Percentiles rank a stretch among this genome's conserved stretches.
These are phyloP conservation scores for Lymantria monacha DNA, from an alignment of 2,888 invertebrate species.

Conservation along the genomic window DNA sequence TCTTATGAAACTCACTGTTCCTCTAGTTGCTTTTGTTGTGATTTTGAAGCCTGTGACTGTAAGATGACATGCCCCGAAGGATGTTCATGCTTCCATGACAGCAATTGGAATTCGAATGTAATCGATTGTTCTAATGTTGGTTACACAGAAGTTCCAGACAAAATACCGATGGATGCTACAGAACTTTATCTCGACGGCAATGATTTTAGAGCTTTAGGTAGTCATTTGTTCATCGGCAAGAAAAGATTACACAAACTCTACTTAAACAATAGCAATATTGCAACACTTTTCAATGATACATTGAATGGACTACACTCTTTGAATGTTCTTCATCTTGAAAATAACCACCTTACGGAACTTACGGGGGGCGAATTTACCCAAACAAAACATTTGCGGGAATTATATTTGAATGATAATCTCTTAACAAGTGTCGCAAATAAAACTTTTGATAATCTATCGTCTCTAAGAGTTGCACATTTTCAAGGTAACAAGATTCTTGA, in stretches of 20 bases:
- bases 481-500: conserved; percentile 89
- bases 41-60: conserved; percentile 94
- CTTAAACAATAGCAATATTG: conserved; percentile 89
- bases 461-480: conserved; percentile 86
- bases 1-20: conserved; percentile 92
- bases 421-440: conserved; percentile 87
- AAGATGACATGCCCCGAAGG: conserved; percentile 93
- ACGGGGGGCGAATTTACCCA: conserved; percentile 91
- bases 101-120: conserved; percentile 91
- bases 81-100: conserved; percentile 93
- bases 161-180: conserved; percentile 94
- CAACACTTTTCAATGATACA: conserved; percentile 88
- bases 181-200: conserved; percentile 93
- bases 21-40: conserved; percentile 92
- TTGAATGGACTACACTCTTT: conserved; percentile 89
- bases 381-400: conserved; percentile 87
- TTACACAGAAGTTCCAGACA: conserved; percentile 87
- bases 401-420: conserved; percentile 91
- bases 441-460: conserved; percentile 88
- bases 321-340: conserved; percentile 88
- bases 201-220: conserved; percentile 87
- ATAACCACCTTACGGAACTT: conserved; percentile 87
- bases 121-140: conserved; percentile 90
- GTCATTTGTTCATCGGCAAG: conserved; percentile 92
- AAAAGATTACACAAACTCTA: conserved; percentile 89